Base-by-base conservation (phyloP, 1,140 invertebrate species). In the Zaprionus inermis region DNA sequence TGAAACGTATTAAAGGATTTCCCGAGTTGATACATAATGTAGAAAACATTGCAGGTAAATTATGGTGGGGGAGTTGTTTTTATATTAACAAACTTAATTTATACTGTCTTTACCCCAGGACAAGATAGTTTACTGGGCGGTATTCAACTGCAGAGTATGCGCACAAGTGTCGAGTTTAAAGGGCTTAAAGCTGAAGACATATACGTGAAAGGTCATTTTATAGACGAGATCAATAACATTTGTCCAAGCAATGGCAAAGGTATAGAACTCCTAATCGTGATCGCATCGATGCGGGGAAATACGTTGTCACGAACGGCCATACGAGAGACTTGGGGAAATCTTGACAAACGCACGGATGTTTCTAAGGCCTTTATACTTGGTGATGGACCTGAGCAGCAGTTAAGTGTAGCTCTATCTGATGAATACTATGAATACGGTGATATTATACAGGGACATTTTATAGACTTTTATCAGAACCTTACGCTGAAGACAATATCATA, bases 401-500 rank as follows among this genome's bases (percentile, higher is more conserved):
- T 95, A 4, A 94, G 94, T 46, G 75, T 93, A 20, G 93, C 93
- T 4, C 81, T 97, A 2, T 92, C 92, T 14, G 90, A 93, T n/a
- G 96, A 97, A 90, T 94, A 95, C 76, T 92, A 93, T 24, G 92
- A 96, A 14, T 97, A 96, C 92, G 94, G 94, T 11, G 96, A 97
- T 92, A 92, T 97, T n/a, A 95, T 97, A 74, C 93, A 95, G 16
- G 97, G 96, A 2, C 94, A 95, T 66, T 97, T 96, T 78, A 79
- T 96, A 32, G 97, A 98, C 92, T 95, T 96, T 0, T 98, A 98
- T 90, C 95, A 96, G 51, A 98, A 98, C 92, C 93, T 98, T 16
- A 98, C 97, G 1, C 92, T 98, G 2, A 98, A 98, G 93, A 97
- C 96, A 5, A 94, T 97, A 22, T 97, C 97, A 10, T 96, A 96